Evolutionary conservation across 2,797 vertebrate species (phyloP).

Genomic region (Yasuhikotakia modesta): DNA sequence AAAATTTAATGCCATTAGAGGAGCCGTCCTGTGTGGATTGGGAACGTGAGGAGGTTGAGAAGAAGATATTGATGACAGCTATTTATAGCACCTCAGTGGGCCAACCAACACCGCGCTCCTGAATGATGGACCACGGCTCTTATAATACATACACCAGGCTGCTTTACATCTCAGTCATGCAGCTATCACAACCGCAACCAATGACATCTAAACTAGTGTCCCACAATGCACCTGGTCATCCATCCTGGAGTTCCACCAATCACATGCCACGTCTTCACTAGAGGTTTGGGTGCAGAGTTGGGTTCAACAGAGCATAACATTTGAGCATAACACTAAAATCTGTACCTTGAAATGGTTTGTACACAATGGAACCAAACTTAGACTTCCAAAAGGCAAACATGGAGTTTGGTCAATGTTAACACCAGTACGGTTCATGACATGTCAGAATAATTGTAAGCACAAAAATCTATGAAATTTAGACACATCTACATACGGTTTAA

Average conservation of each 20-base stretch:
- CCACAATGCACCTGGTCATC: conserved; percentile 30
- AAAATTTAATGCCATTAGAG: conserved; percentile 77
- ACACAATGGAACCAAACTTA: neutral
- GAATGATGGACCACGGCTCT: conserved; percentile 20
- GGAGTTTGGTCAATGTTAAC: neutral
- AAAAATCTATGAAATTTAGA: too few relatives aligned
- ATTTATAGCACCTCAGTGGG: conserved; percentile 54
- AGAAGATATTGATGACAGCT: conserved; percentile 58
- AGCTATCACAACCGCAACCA: conserved; percentile 12
- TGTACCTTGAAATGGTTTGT: neutral
- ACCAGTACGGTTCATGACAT: neutral
- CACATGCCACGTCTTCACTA: neutral
- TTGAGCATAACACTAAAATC: conserved; percentile 9
- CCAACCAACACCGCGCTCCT: conserved; percentile 31
- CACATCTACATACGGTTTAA: too few relatives aligned
- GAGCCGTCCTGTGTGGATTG: conserved; percentile 67
- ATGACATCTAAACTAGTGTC: conserved; percentile 3
- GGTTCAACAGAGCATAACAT: conserved; percentile 1
- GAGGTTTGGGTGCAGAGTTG: conserved; percentile 11
- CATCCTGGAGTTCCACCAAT: neutral
- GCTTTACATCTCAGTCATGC: neutral
- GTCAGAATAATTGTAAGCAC: too few relatives aligned
- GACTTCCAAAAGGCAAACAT: too few relatives aligned
- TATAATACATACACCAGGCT: conserved; percentile 22
- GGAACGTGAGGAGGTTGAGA: conserved; percentile 50